Evolutionary conservation across 2,797 vertebrate genomes (phyloP).

Genomic region (Microhierax caerulescens): DNA sequence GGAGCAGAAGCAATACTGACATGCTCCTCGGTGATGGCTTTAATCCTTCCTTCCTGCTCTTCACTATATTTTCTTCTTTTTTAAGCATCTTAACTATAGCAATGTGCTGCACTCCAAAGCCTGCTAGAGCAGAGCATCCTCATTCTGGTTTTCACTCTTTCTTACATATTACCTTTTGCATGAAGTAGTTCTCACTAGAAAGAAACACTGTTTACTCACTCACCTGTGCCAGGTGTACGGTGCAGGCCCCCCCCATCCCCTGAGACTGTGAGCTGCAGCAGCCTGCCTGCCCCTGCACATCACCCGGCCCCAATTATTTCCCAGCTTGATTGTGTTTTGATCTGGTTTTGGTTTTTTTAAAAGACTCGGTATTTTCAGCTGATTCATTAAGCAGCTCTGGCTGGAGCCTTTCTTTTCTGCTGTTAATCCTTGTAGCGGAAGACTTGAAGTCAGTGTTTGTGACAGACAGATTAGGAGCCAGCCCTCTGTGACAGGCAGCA

Average conservation of each 20-base stretch:
- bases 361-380: not conserved
- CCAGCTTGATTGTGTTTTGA: not conserved
- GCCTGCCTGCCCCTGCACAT: not conserved
- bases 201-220: not conserved
- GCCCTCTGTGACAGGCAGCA: accelerated
- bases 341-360: not conserved
- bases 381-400: not conserved
- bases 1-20: not conserved
- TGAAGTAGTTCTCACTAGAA: no score
- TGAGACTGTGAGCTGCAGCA: accelerated
- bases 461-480: not conserved
- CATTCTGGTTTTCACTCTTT: not conserved
- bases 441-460: not conserved
- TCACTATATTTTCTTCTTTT: not conserved
- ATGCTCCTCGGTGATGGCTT: accelerated
- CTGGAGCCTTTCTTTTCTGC: not conserved
- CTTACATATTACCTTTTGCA: not conserved
- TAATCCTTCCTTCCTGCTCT: not conserved
- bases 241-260: not conserved
- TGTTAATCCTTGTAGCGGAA: not conserved
- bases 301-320: not conserved
- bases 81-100: not conserved
- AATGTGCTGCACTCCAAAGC: not conserved
- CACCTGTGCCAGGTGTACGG: no score
- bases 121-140: not conserved